phyloP scores from a whole-genome alignment of 2,797 vertebrate genomes.

The Sebastes oblongus region DNA sequence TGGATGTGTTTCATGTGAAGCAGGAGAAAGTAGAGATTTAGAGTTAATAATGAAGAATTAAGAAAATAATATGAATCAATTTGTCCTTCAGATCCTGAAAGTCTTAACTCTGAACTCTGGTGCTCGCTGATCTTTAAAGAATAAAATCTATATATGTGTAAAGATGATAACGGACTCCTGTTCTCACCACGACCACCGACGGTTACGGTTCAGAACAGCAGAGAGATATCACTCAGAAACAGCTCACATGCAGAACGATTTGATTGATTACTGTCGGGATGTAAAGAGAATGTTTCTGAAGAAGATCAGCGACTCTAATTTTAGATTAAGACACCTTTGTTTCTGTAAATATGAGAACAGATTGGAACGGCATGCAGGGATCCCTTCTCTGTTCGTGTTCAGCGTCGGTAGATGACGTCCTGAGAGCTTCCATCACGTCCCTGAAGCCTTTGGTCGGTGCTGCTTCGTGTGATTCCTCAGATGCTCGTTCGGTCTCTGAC shows the following conservation, averaged over 20 bases:
- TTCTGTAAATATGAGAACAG: too few relatives aligned
- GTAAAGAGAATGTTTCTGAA: too few relatives aligned
- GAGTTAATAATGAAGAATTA: neutral
- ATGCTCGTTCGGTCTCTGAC: slow-evolving; percentile 5
- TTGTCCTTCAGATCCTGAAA: neutral
- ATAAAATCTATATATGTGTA: neutral
- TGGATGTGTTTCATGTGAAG: neutral
- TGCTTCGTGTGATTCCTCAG: neutral
- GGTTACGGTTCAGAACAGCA: neutral
- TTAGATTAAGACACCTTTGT: too few relatives aligned
- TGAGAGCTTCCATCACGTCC: neutral
- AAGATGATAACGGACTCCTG: neutral
- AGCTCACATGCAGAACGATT: neutral
- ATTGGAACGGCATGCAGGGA: too few relatives aligned
- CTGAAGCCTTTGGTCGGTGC: neutral
- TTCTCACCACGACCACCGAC: neutral
- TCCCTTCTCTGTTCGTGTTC: neutral
- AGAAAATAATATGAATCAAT: neutral
- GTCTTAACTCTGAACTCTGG: neutral
- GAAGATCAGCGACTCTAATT: too few relatives aligned
- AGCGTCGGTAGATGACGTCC: too few relatives aligned
- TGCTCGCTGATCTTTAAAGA: neutral
- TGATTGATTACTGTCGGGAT: too few relatives aligned
- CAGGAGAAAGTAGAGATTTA: neutral
- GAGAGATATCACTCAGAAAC: too few relatives aligned